Percentiles rank a stretch among this genome's conserved stretches.
Conservation (phyloP, 2,888 invertebrate species). For the Noctua pronuba region DNA sequence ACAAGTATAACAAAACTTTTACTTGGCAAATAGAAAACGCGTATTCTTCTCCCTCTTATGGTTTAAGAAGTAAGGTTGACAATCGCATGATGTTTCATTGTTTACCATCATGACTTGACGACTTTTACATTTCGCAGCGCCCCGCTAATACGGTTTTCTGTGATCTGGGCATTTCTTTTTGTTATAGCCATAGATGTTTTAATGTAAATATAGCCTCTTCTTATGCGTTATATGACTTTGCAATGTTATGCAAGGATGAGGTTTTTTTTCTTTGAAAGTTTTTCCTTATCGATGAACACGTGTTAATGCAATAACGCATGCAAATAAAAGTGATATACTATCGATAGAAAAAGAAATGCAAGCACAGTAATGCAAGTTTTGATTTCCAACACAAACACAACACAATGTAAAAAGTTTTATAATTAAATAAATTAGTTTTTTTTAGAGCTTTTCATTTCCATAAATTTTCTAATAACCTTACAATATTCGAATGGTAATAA, state of each 20-base stretch:
- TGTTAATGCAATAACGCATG: neutral
- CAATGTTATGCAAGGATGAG: neutral
- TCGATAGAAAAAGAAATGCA: neutral
- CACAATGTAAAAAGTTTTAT: neutral
- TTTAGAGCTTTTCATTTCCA: neutral
- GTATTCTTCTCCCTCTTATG: conserved; percentile 57
- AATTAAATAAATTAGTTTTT: neutral
- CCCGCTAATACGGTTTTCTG: conserved; percentile 77
- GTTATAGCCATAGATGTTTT: neutral
- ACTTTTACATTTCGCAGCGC: conserved; percentile 81
- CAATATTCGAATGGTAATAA: conserved; percentile 13
- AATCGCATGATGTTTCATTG: conserved; percentile 49
- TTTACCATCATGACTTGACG: conserved; percentile 64
- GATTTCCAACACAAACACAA: neutral
- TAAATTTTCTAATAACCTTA: conserved; percentile 4
- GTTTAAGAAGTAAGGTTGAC: conserved; percentile 62
- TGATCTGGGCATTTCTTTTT: conserved; percentile 46
- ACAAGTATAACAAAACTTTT: conserved; percentile 80
- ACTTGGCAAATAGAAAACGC: conserved; percentile 83
- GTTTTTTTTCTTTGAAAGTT: neutral
- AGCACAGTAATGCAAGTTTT: neutral
- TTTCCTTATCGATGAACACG: neutral
- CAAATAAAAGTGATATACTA: neutral
- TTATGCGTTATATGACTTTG: neutral
- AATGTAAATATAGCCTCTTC: conserved; percentile 12